A percentile compares a stretch with the other conserved stretches of the same genome.
Evolutionary conservation across 2,113 vertebrate genomes (phyloP).

Genomic region (Stegastes partitus): DNA sequence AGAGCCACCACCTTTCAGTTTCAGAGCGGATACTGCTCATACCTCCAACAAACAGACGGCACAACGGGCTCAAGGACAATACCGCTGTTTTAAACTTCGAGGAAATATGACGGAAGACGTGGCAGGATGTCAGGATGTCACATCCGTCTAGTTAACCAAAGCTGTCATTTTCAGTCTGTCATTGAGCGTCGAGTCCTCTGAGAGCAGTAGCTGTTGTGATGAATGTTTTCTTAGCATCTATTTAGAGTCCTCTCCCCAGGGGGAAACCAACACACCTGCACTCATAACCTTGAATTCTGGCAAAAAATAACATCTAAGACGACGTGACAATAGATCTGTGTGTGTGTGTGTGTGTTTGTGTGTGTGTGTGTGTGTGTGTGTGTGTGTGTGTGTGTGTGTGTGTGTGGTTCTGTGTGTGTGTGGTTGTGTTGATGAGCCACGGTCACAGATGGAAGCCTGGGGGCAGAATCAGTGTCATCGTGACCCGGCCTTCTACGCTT

Average conservation of each 20-base stretch:
- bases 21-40: no score
- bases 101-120: neutral
- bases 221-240: conserved; percentile 46
- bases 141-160: neutral
- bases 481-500: conserved; percentile 18
- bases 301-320: conserved; percentile 47
- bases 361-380: neutral
- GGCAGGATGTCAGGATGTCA: neutral
- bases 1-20: neutral
- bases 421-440: conserved; percentile 16
- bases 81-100: neutral
- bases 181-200: neutral
- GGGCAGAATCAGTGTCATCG: conserved; percentile 29
- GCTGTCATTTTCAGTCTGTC: conserved; percentile 9
- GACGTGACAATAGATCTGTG: conserved; percentile 4
- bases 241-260: conserved; percentile 32
- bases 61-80: neutral
- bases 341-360: conserved; percentile 1
- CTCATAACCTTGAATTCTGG: conserved; percentile 56
- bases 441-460: conserved; percentile 59
- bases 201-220: conserved; percentile 24
- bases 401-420: conserved; percentile 12
- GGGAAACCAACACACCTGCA: conserved; percentile 49
- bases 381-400: neutral
- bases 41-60: neutral